Base-by-base conservation (phyloP, 2,888 invertebrate genomes). In the Encarsia formosa region DNA sequence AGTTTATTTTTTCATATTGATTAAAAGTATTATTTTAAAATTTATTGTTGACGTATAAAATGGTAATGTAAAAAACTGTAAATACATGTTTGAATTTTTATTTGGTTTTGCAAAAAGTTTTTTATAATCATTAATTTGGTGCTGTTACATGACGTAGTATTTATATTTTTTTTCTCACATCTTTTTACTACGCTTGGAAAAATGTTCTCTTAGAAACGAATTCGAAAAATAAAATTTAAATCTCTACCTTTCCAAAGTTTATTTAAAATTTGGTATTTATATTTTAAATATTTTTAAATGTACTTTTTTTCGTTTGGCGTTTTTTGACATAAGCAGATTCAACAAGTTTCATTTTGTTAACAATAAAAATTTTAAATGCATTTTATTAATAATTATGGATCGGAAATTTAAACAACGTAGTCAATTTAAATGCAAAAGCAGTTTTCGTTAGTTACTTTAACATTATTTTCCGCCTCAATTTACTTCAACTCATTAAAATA, bases 51-150 rank as follows among this genome's bases (percentile, higher is more conserved):
- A 63, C 56, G 64, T 66, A 66, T 59, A 67, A 66, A 67, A 67
- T 62, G 52, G 59, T 65, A 62, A 65, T 63, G 59, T 63, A 65
- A 67, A 65, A 67, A 67, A 66, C 62, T 57, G 65, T 65, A 67
- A 66, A 65, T 64, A 59, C 58, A 64, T 56, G 54, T 49, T 34
- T 58, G 57, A 57, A 55, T 48, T 41, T 49, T 41, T 42, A 34
- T 35, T 44, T 49, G 23, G 15, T 42, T 53, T 56, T 55, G 51
- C 50, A 50, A n/a, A 57, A 59, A 56, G 54, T 53, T 59, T 51
- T 56, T 55, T 35, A 16, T 20, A 19, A 24, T 5, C 5, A 37
- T 44, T 42, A 13, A 15, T 43, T 8, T 26, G 6, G 11, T 26
- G 29, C 22, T 42, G 34, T 32, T 26, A 29, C 15, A 29, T 31